A percentile compares a stretch with the other conserved stretches of the same genome.
Conservation (phyloP, 2,113 vertebrate genomes). For the Kobus ellipsiprymnus region DNA sequence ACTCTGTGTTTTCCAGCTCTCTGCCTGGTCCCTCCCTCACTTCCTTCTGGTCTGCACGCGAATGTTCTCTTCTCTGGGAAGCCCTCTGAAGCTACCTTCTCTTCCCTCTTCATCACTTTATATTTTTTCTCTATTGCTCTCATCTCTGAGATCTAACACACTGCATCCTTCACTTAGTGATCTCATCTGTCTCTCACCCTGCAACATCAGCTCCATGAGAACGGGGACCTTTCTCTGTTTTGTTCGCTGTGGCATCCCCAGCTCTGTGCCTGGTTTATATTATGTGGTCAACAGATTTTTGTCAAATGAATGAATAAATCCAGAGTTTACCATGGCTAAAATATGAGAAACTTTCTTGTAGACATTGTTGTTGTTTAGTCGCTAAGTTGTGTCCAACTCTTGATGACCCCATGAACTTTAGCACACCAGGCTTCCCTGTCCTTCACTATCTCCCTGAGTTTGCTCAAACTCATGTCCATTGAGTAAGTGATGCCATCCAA, state of each 20-base stretch:
- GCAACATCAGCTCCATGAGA: not conserved
- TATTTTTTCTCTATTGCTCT: not conserved
- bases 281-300: not conserved
- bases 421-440: not conserved
- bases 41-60: not conserved
- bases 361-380: not conserved
- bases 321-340: not conserved
- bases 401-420: not conserved
- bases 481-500: not conserved
- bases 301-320: not conserved
- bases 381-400: not conserved
- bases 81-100: not conserved
- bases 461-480: not conserved
- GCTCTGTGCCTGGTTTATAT: not conserved
- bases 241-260: not conserved
- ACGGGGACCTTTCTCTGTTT: not conserved
- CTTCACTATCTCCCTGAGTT: not conserved
- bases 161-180: not conserved
- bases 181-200: not conserved
- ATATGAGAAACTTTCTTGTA: not conserved
- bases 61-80: not conserved
- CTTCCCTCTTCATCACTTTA: not conserved
- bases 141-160: not conserved
- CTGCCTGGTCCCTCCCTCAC: not conserved
- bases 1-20: not conserved